These are phyloP conservation scores for Apodemia mormo DNA, from an alignment of 2,888 invertebrate genomes.

Conservation along the genomic window DNA sequence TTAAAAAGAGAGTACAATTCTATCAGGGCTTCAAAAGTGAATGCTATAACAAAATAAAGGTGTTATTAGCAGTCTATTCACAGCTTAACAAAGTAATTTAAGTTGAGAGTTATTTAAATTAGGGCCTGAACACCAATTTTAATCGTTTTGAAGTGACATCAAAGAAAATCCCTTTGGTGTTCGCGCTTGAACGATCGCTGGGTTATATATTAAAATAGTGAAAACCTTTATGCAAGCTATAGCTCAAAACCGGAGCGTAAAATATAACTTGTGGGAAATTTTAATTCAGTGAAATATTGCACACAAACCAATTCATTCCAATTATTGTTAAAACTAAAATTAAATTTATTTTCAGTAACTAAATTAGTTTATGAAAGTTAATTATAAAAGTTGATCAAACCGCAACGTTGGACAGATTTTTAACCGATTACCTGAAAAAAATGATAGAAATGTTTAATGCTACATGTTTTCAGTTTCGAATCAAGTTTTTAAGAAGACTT, in stretches of 20 bases:
- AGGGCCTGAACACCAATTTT: not conserved
- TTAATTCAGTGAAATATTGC: conserved; percentile 3
- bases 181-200: not conserved
- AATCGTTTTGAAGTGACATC: conserved; percentile 18
- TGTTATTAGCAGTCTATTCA: not conserved
- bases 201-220: conserved; percentile 10
- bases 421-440: no score
- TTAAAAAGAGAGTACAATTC: not conserved
- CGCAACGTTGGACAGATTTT: no score
- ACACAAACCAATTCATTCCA: conserved; percentile 1
- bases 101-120: not conserved
- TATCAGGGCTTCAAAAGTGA: not conserved
- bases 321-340: not conserved
- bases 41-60: not conserved
- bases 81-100: not conserved
- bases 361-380: not conserved
- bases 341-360: not conserved
- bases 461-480: no score
- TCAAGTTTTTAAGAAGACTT: no score
- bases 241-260: not conserved
- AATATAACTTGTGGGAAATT: conserved; percentile 11
- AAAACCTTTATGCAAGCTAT: not conserved
- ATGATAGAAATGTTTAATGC: no score
- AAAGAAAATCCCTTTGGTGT: conserved; percentile 17
- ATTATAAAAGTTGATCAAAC: no score